Base-by-base conservation (phyloP, 2,888 invertebrate genomes). In the Aquatica leii region DNA sequence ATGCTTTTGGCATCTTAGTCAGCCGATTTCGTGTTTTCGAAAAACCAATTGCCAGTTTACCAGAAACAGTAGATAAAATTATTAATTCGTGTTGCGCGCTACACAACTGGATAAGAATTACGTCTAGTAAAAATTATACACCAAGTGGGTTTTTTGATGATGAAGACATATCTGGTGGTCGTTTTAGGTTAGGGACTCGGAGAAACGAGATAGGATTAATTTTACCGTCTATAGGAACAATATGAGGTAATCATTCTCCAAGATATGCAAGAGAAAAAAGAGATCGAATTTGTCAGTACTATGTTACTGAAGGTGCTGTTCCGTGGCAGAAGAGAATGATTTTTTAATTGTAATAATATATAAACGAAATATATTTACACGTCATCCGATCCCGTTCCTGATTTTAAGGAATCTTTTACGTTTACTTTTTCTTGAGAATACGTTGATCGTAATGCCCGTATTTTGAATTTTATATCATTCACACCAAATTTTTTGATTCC, bases 1-100 rank as follows among this genome's bases (percentile, higher is more conserved):
- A n/a, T n/a, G n/a, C n/a, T n/a, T n/a, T n/a, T n/a, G n/a, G n/a
- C 2, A 5, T 43, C 17, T 2, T 4, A 8, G 43, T 17, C 3
- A 62, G 65, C 54, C 59, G 58, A 65, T 63, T 68, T 21, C 59
- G 58, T 11, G 48, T 65, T 58, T 68, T 60, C 52, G 60, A 65
- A 60, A 61, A 66, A 54, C 58, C 58, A 15, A 62, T 64, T 14
- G 49, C 55, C 11, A 60, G 64, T 50, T 59, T 55, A 64, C 64
- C 60, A 37, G 37, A 40, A 11, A 62, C 65, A 51, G 49, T 57
- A 17, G 63, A 57, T 43, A 61, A 57, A 60, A 56, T 66, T 37
- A 53, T 60, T 40, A 52, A 40, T 57, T 40, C 64, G 48, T 41
- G 48, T 52, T 67, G 61, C 62, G 55, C 55, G 35, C 20, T 63